phyloP scores from a whole-genome alignment of 2,888 invertebrate species.

The Drosophila merina region DNA sequence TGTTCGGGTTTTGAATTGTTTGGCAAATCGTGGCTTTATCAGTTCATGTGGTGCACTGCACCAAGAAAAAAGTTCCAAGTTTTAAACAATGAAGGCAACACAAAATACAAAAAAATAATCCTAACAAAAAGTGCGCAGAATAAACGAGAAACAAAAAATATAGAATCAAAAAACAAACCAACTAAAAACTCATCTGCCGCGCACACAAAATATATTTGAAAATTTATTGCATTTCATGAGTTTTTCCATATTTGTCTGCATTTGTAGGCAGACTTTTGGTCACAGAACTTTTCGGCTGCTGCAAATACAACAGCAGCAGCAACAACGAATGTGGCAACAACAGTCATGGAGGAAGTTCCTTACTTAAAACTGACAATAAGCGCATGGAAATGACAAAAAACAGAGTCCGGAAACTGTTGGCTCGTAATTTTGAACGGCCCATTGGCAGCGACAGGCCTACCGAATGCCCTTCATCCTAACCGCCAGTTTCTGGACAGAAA shows the following conservation, averaged over 20 bases:
- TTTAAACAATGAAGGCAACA: conserved; percentile 34
- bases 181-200: conserved; percentile 31
- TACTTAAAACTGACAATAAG: conserved; percentile 78
- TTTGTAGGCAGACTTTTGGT: conserved; percentile 72
- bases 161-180: conserved; percentile 20
- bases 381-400: conserved; percentile 77
- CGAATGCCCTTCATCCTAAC: not conserved
- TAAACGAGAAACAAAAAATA: conserved; percentile 17
- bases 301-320: conserved; percentile 33
- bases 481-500: not conserved
- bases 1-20: conserved; percentile 35
- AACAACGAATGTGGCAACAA: not conserved
- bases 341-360: conserved; percentile 61
- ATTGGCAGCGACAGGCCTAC: conserved; percentile 66
- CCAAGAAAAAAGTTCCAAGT: conserved; percentile 30
- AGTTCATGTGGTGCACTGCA: conserved; percentile 44
- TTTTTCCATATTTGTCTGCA: conserved; percentile 72
- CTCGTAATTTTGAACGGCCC: conserved; percentile 74
- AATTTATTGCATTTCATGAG: conserved; percentile 77
- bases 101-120: conserved; percentile 8
- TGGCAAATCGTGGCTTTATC: conserved; percentile 46
- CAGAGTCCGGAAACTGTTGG: conserved; percentile 74
- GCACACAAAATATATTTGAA: conserved; percentile 70
- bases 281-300: conserved; percentile 67
- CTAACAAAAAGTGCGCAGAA: conserved; percentile 12